Evolutionary conservation across 2,113 vertebrate species (phyloP).

Genomic region (Prionailurus bengalensis): DNA sequence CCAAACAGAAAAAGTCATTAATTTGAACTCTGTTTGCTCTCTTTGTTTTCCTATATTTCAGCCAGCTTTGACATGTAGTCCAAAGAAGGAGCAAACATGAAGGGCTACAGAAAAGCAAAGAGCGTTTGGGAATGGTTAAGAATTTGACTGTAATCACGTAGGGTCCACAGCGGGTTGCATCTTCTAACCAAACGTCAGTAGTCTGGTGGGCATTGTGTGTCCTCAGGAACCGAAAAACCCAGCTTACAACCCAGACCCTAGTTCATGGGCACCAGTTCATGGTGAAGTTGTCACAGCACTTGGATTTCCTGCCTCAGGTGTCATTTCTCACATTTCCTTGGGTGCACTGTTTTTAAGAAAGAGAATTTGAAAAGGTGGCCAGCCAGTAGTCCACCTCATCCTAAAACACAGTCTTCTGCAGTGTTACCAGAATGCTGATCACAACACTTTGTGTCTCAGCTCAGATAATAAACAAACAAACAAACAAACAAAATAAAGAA

Average conservation of each 20-base stretch:
- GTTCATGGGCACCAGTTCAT: background rate
- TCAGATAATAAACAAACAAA: background rate
- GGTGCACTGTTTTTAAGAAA: constrained; percentile 2
- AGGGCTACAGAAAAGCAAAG: background rate
- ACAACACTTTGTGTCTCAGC: background rate
- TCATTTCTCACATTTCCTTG: background rate
- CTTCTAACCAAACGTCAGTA: background rate
- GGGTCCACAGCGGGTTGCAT: background rate
- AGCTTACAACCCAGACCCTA: background rate
- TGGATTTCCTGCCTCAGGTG: background rate
- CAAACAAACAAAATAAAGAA: background rate
- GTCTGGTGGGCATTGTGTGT: background rate
- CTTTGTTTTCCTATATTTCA: background rate
- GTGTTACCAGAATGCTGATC: background rate
- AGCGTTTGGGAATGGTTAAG: background rate
- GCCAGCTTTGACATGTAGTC: background rate
- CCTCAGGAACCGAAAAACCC: background rate
- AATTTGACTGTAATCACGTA: background rate
- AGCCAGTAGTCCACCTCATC: background rate
- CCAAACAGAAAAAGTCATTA: background rate
- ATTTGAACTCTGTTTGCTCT: background rate
- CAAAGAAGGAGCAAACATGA: background rate
- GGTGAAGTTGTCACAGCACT: background rate
- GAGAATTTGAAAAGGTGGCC: background rate
- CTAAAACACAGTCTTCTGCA: background rate